Conservation (phyloP, 2,888 invertebrate species). For the Stegana nigrithorax region DNA sequence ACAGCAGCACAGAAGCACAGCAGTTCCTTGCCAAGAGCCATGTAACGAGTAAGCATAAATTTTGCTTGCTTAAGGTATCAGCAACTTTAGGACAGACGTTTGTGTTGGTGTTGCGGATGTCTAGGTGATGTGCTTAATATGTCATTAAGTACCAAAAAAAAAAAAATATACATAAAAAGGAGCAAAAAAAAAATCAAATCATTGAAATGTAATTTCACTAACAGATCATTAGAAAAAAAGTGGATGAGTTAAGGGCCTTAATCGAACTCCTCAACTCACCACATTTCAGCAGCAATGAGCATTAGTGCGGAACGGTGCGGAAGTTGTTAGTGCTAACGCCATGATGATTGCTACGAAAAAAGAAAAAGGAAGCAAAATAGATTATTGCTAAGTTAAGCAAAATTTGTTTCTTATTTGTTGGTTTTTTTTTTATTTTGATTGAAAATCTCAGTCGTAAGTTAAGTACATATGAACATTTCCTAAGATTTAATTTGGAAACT, state of each 20-base stretch:
- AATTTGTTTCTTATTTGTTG: conserved; percentile 42
- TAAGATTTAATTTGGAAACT: background rate
- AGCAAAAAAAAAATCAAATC: conserved; percentile 29
- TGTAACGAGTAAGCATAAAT: too few species aligned
- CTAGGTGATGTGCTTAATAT: conserved; percentile 46
- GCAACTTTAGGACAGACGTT: too few species aligned
- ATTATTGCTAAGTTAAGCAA: too few species aligned
- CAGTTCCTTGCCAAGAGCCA: background rate
- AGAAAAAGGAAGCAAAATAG: too few species aligned
- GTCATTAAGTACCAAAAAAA: conserved; percentile 48
- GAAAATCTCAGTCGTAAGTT: too few species aligned
- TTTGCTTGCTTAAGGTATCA: background rate
- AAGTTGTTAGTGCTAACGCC: too few species aligned
- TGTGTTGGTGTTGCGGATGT: background rate
- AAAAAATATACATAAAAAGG: conserved; percentile 32
- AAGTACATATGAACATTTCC: too few species aligned
- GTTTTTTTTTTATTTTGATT: background rate
- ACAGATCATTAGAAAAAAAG: conserved; percentile 49
- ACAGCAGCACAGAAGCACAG: background rate
- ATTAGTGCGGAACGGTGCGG: too few species aligned
- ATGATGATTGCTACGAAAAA: too few species aligned
- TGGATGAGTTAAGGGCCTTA: conserved; percentile 2
- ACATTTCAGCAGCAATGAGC: too few species aligned
- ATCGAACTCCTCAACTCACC: too few species aligned
- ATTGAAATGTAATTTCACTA: conserved; percentile 17